Evolutionary conservation across 1,140 invertebrate genomes (phyloP).

Genomic region (Ditylenchus dipsaci): DNA sequence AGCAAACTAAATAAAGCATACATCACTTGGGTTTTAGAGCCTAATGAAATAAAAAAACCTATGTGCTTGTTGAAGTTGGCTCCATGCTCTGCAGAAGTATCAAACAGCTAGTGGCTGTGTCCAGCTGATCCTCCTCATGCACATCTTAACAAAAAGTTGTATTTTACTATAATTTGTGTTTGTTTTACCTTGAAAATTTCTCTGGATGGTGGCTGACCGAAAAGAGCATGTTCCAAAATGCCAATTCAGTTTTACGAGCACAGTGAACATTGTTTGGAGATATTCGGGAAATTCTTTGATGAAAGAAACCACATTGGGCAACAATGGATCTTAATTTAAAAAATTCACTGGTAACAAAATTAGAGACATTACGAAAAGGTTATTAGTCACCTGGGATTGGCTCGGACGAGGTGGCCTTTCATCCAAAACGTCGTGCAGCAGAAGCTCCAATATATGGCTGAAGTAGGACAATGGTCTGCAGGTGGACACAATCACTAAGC

Average conservation of each 20-base stretch:
- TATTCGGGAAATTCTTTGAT: conserved; percentile 97
- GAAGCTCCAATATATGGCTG: conserved; percentile 89
- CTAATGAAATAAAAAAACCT: conserved; percentile 52
- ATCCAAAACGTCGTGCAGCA: conserved; percentile 86
- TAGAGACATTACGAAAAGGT: too few species aligned
- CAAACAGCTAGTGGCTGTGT: conserved; percentile 93
- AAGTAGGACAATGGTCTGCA: conserved; percentile 91
- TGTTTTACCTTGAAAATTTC: too few species aligned
- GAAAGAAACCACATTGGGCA: conserved; percentile 93
- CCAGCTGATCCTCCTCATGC: conserved; percentile 79
- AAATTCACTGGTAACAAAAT: too few species aligned
- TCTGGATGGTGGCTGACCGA: conserved; percentile 90
- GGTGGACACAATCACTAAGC: conserved; percentile 88
- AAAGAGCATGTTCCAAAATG: conserved; percentile 95
- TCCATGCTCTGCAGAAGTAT: conserved; percentile 75
- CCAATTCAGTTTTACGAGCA: conserved; percentile 96
- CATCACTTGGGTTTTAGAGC: conserved; percentile 2
- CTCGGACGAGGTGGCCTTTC: conserved; percentile 92
- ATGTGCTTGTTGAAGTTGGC: conserved; percentile 57
- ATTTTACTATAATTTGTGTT: conserved; percentile 98
- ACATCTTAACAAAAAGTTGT: conserved; percentile 93
- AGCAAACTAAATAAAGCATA: conserved; percentile 75
- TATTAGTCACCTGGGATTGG: conserved; percentile 84
- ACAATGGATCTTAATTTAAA: conserved; percentile 75
- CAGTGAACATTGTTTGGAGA: conserved; percentile 92